phyloP scores from a whole-genome alignment of 2,888 invertebrate genomes.

The Agrypnus murinus region DNA sequence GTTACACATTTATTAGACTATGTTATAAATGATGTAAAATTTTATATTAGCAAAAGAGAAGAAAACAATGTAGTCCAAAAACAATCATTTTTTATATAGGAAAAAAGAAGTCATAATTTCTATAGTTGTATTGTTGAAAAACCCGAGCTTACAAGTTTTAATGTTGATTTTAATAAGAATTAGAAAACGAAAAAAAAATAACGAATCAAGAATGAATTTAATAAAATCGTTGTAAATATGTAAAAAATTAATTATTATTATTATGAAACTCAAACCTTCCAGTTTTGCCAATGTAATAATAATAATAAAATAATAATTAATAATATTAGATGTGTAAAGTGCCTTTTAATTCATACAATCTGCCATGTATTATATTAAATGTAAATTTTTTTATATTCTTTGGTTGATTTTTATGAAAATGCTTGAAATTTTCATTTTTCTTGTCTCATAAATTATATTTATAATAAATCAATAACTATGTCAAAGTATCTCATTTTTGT shows the following conservation, averaged over 20 bases:
- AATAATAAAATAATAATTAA: slow-evolving; percentile 58
- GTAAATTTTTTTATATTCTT: slow-evolving; percentile 44
- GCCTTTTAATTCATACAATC: slow-evolving; percentile 70
- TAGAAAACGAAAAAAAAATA: slow-evolving; percentile 36
- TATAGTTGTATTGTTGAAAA: slow-evolving; percentile 42
- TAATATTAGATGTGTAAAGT: slow-evolving; percentile 70
- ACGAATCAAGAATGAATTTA: slow-evolving; percentile 38
- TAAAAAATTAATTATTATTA: slow-evolving; percentile 48
- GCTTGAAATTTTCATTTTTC: slow-evolving; percentile 34
- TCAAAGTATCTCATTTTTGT: slow-evolving; percentile 28
- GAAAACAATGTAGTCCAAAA: slow-evolving; percentile 33
- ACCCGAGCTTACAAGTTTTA: slow-evolving; percentile 46
- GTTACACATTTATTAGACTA: slow-evolving; percentile 34
- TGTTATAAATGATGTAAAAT: slow-evolving; percentile 38
- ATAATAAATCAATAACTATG: slow-evolving; percentile 34
- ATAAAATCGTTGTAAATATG: slow-evolving; percentile 57
- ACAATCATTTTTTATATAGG: slow-evolving; percentile 42
- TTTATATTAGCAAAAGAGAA: slow-evolving; percentile 28
- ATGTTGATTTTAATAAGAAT: slow-evolving; percentile 35
- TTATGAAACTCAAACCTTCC: slow-evolving; percentile 70
- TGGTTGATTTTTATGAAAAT: slow-evolving; percentile 28
- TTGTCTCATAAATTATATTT: slow-evolving; percentile 38
- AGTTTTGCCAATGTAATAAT: slow-evolving; percentile 69
- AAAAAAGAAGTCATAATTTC: slow-evolving; percentile 32
- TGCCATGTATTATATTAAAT: slow-evolving; percentile 61